phyloP scores from a whole-genome alignment of 2,888 invertebrate species.

The Germaria angustata region DNA sequence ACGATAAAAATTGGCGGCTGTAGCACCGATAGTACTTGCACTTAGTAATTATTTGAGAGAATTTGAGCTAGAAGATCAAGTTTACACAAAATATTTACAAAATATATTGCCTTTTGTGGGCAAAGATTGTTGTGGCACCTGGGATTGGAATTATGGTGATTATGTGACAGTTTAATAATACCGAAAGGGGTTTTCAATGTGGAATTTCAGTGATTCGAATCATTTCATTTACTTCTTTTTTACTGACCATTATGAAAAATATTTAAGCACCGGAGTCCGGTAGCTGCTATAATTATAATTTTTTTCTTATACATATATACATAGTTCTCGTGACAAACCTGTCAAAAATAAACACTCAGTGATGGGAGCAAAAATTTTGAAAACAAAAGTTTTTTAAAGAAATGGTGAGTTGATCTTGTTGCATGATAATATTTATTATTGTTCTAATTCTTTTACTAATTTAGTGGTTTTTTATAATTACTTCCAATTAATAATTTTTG shows the following conservation, averaged over 20 bases:
- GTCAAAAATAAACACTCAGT: conserved; percentile 93
- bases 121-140: conserved; percentile 75
- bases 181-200: conserved; percentile 86
- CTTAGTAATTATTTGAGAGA: conserved; percentile 91
- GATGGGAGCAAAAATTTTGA: conserved; percentile 88
- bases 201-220: conserved; percentile 96
- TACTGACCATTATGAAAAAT: conserved; percentile 86
- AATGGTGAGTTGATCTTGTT: conserved; percentile 83
- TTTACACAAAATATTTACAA: conserved; percentile 82
- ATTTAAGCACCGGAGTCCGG: conserved; percentile 87
- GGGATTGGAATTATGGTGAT: conserved; percentile 95
- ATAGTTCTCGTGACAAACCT: conserved; percentile 95
- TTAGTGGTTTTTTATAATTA: too few relatives aligned
- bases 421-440: too few relatives aligned
- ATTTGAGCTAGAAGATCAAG: conserved; percentile 92
- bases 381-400: conserved; percentile 90
- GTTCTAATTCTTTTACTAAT: too few relatives aligned
- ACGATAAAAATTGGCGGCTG: conserved; percentile 91
- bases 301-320: conserved; percentile 92
- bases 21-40: conserved; percentile 88
- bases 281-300: conserved; percentile 86
- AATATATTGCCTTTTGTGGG: conserved; percentile 72
- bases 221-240: conserved; percentile 89
- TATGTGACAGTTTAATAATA: conserved; percentile 88
- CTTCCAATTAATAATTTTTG: too few relatives aligned